Evolutionary conservation across 92 coral and sea anemone genomes (phyloP).

Genomic region (Epizoanthus rinbou): DNA sequence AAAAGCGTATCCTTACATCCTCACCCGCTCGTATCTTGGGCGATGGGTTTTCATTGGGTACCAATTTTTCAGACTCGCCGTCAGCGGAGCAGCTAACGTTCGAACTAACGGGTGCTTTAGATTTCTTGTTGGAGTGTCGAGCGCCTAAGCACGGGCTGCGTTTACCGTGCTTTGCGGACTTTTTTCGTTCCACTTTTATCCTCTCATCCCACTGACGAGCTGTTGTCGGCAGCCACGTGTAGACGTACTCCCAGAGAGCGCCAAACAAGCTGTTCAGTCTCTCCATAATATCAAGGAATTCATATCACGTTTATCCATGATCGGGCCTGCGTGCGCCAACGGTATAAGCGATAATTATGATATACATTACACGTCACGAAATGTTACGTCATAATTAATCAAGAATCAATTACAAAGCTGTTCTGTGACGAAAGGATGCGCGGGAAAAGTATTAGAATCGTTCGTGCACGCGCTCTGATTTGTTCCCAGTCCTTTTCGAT

Average conservation of each 20-base stretch:
- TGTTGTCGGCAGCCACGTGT: constrained; percentile 35
- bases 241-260: constrained; percentile 38
- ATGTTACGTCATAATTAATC: too few species aligned
- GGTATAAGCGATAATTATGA: too few species aligned
- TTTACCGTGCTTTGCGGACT: background rate
- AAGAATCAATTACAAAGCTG: too few species aligned
- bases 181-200: constrained; percentile 6
- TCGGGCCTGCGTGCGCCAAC: too few species aligned
- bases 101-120: background rate
- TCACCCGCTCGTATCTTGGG: background rate
- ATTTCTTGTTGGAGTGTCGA: background rate
- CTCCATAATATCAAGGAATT: background rate
- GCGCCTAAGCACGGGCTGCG: background rate
- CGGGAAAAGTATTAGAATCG: too few species aligned
- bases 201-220: constrained; percentile 30
- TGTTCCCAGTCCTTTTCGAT: too few species aligned
- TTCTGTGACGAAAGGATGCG: too few species aligned
- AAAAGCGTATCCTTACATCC: background rate
- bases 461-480: too few species aligned
- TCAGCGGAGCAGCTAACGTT: background rate
- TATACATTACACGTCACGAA: too few species aligned
- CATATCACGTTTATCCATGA: background rate
- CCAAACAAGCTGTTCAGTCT: constrained; percentile 32
- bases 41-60: background rate
- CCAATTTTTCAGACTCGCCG: background rate